Evolutionary conservation across 2,888 invertebrate species (phyloP).

Genomic region (Pollenia angustigena): DNA sequence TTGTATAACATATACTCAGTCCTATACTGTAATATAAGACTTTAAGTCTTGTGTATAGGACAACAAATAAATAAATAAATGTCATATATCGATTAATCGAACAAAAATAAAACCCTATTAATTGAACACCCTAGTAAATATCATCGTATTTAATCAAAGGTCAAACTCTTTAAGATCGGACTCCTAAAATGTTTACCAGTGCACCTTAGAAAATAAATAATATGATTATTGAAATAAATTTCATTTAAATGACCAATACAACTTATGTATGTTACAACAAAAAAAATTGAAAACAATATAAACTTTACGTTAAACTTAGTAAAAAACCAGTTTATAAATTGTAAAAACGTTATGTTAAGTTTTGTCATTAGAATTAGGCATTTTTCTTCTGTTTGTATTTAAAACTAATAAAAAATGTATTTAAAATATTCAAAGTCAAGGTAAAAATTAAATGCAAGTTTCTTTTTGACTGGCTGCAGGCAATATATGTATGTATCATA

Average conservation of each 20-base stretch:
- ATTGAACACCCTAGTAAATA: too few relatives aligned
- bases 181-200: too few relatives aligned
- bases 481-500: neutral
- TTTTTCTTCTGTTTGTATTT: neutral
- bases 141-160: too few relatives aligned
- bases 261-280: too few relatives aligned
- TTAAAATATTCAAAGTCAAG: conserved; percentile 39
- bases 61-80: too few relatives aligned
- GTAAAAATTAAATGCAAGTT: conserved; percentile 18
- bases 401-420: neutral
- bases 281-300: neutral
- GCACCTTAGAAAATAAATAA: too few relatives aligned
- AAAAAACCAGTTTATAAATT: neutral
- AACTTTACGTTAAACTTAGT: neutral
- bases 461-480: neutral
- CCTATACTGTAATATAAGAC: too few relatives aligned
- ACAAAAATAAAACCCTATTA: too few relatives aligned
- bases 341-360: neutral
- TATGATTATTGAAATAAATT: neutral
- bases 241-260: conserved; percentile 6
- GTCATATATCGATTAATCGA: too few relatives aligned
- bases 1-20: too few relatives aligned
- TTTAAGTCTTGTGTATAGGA: too few relatives aligned
- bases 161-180: too few relatives aligned
- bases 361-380: neutral